Percentiles rank a stretch among this genome's conserved stretches.
Evolutionary conservation across 2,888 invertebrate genomes (phyloP).

Genomic region (Leucoma salicis): DNA sequence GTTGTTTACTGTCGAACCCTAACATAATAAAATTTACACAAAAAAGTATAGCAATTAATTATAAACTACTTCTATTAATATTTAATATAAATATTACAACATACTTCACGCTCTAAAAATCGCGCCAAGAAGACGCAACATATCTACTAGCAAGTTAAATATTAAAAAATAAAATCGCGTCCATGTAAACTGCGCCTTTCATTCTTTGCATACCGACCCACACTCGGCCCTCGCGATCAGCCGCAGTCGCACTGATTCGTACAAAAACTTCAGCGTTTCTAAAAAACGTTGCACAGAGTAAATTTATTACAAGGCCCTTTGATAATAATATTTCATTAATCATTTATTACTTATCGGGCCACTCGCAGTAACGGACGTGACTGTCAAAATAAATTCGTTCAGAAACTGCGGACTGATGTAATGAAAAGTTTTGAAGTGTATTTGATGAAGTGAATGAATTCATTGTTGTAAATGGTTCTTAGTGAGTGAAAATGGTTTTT

Average conservation of each 20-base stretch:
- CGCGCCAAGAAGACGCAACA: conserved; percentile 1
- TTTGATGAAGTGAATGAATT: neutral
- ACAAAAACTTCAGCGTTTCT: neutral
- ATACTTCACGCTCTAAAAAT: conserved; percentile 1
- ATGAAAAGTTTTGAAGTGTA: neutral
- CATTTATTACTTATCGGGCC: conserved; percentile 4
- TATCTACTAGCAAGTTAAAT: conserved; percentile 15
- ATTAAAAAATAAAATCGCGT: conserved; percentile 2
- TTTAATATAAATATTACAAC: conserved; percentile 5
- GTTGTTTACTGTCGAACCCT: no score
- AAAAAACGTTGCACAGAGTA: conserved; percentile 6
- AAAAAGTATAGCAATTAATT: neutral
- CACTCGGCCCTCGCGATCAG: conserved; percentile 3
- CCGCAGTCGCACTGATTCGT: conserved; percentile 10
- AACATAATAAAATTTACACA: neutral
- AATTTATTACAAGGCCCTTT: conserved; percentile 6
- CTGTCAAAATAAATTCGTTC: neutral
- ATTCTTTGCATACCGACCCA: conserved; percentile 14
- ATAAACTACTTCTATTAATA: conserved; percentile 7
- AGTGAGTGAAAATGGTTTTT: conserved; percentile 11
- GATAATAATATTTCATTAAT: conserved; percentile 2
- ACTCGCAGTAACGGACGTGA: conserved; percentile 1
- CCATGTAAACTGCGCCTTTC: conserved; percentile 39
- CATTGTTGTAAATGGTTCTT: conserved; percentile 2
- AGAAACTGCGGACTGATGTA: neutral